Conservation (phyloP, 2,113 vertebrate species). For the Rhabdornis inornatus region DNA sequence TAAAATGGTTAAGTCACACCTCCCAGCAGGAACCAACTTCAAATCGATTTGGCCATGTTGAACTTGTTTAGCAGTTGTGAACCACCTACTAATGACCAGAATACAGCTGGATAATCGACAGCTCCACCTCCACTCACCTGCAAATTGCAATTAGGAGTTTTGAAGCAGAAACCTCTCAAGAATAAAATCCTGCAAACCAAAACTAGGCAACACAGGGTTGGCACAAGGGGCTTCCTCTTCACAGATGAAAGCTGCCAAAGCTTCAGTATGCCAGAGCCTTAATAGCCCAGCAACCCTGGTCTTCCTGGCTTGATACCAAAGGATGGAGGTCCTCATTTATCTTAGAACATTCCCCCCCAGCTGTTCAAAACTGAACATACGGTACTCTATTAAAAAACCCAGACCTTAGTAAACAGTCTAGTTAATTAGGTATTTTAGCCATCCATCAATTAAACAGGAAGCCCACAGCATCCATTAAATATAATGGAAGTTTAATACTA, state of each 20-base stretch:
- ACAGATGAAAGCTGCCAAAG: background rate
- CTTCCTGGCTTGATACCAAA: background rate
- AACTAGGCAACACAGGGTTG: background rate
- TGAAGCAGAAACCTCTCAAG: background rate
- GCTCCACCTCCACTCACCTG: background rate
- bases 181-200: background rate
- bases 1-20: background rate
- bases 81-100: background rate
- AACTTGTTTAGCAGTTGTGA: background rate
- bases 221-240: background rate
- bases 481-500: background rate
- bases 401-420: background rate
- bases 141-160: background rate
- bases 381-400: background rate
- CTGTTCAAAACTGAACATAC: background rate
- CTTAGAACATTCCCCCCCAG: background rate
- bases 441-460: background rate
- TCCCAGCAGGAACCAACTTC: background rate
- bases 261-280: background rate
- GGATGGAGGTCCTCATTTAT: background rate
- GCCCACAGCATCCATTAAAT: background rate
- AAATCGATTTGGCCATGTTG: background rate
- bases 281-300: background rate
- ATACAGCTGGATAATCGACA: background rate
- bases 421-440: background rate